phyloP scores from a whole-genome alignment of 2,113 vertebrate genomes.

The Prietella phreatophila region DNA sequence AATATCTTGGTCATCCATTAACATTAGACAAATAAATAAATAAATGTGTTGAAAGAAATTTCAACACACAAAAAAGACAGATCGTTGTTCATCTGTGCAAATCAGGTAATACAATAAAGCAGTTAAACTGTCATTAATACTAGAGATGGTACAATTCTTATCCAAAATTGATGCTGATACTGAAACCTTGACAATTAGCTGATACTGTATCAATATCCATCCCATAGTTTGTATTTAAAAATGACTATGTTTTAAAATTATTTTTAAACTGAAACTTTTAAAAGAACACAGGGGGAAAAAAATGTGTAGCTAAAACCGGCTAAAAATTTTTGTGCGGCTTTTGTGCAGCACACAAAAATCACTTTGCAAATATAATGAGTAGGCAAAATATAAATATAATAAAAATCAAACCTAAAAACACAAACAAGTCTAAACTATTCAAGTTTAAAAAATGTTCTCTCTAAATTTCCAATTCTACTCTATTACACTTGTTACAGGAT shows the following conservation, averaged over 20 bases:
- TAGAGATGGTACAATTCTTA: no score
- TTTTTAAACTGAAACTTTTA: not conserved
- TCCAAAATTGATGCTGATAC: not conserved
- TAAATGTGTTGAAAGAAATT: not conserved
- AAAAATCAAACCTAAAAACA: not conserved
- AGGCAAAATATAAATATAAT: no score
- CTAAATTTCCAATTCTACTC: no score
- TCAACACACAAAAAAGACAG: not conserved
- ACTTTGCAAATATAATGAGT: no score
- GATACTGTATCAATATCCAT: not conserved
- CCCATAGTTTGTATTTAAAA: not conserved
- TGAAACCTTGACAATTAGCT: not conserved
- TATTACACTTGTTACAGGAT: no score
- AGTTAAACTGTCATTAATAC: no score
- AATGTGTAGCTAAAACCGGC: not conserved
- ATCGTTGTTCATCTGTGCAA: not conserved
- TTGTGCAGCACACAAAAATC: no score
- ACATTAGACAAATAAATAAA: not conserved
- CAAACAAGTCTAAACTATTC: not conserved
- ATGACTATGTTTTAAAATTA: not conserved
- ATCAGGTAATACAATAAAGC: not conserved
- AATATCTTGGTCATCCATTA: not conserved
- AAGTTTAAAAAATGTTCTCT: no score
- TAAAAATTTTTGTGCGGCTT: no score
- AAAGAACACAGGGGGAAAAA: not conserved